Evolutionary conservation across 2,113 vertebrate genomes (phyloP), one percentile per base, ranked within the genome.

Genomic region (Lutjanus erythropterus): DNA sequence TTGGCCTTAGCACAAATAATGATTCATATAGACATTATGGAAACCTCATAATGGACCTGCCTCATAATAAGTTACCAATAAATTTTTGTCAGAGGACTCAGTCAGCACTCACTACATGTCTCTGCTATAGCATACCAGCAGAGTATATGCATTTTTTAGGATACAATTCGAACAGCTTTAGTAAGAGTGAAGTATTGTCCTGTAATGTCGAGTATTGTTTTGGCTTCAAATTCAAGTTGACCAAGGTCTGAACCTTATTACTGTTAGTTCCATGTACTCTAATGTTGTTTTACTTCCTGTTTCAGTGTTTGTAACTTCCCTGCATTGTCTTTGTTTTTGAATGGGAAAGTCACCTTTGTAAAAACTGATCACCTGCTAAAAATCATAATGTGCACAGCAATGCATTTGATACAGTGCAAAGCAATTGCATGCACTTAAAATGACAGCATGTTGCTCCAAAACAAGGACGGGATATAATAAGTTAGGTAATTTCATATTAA

Each of bases 251-350:
- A 78, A 39, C 42, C 33, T 25, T 29, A 35, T 68, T 37, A 31
- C 35, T 44, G 14, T 68, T 66, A 75, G 19, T 78, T 91, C 53
- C 56, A 60, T 15, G 0, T 62, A 35, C 27, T 72, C 16, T 35
- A 42, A 68, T 73, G 65, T 70, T 86, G 75, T 73, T 84, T 79
- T 68, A 85, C 83, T 89, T 92, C 90, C 88, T 60, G 78, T 86
- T 92, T 87, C 74, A 58, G 42, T 67, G 37, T 79, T 86, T 66
- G 52, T 25, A 82, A 92, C 82, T 91, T 92, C 92, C 86, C 83
- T 61, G 27, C 66, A 86, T 88, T 89, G 83, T 90, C 58, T 82
- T 27, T 69, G 29, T n/a, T 29, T 15, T 71, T 61, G 16, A 84
- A 83, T 72, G 53, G 50, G 60, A 77, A 68, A 33, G 15, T 80